Conservation (phyloP, 1,140 invertebrate species). For the Hyles vespertilio region DNA sequence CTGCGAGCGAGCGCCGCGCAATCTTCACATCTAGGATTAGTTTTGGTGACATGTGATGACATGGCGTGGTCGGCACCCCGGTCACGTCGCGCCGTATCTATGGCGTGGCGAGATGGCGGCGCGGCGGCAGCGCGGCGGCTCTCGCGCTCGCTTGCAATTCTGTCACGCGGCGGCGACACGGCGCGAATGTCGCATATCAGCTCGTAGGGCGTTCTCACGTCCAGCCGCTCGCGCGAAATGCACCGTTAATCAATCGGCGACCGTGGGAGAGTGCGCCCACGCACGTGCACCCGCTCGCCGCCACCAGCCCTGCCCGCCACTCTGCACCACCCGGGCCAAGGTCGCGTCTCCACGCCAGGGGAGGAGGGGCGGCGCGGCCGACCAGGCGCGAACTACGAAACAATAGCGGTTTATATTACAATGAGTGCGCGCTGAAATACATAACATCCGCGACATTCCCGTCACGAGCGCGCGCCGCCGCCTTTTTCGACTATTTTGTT, state of each 20-base stretch:
- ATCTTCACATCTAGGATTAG: no score
- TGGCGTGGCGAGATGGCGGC: neutral
- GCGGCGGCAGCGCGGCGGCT: neutral
- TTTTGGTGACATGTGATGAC: no score
- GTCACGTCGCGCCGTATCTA: slow-evolving; percentile 1
- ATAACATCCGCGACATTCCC: slow-evolving; percentile 62
- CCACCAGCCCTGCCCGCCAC: slow-evolving; percentile 8
- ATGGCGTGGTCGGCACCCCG: neutral
- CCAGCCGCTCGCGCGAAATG: slow-evolving; percentile 31
- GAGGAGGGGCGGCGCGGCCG: slow-evolving; percentile 20
- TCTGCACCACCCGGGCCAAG: neutral
- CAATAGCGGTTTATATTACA: slow-evolving; percentile 71
- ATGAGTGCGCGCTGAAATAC: slow-evolving; percentile 64
- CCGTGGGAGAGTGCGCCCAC: slow-evolving; percentile 41
- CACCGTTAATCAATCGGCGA: slow-evolving; percentile 60
- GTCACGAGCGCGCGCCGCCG: slow-evolving; percentile 58
- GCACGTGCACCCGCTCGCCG: slow-evolving; percentile 26
- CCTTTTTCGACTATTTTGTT: slow-evolving; percentile 68
- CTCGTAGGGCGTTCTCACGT: slow-evolving; percentile 43
- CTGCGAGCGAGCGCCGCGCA: neutral
- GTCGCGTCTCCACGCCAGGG: neutral
- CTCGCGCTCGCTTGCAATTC: slow-evolving; percentile 28
- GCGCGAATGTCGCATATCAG: slow-evolving; percentile 40
- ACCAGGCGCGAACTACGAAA: slow-evolving; percentile 64
- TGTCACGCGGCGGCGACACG: slow-evolving; percentile 41